These are phyloP conservation scores for Oncorhynchus gorbuscha DNA, from an alignment of 2,113 vertebrate genomes.

Conservation along the genomic window DNA sequence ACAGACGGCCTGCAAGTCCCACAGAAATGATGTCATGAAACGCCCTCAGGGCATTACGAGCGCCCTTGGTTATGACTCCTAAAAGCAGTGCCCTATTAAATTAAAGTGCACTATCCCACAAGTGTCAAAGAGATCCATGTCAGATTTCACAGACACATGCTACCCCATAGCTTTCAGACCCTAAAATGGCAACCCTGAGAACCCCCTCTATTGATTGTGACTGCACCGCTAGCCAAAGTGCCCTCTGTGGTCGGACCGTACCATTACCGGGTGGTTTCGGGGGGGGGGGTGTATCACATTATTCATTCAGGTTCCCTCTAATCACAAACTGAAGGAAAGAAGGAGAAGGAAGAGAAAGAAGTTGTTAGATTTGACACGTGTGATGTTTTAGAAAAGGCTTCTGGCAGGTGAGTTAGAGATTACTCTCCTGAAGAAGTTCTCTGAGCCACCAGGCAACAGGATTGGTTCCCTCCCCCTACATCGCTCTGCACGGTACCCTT, in stretches of 20 bases:
- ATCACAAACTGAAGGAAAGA: background rate
- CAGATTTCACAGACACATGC: too few species aligned
- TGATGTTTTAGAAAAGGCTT: background rate
- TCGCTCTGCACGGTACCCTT: background rate
- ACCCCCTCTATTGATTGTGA: background rate
- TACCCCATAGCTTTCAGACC: background rate
- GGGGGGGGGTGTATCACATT: background rate
- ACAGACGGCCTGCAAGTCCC: constrained; percentile 5
- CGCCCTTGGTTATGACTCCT: constrained; percentile 29
- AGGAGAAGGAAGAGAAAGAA: background rate
- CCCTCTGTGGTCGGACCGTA: background rate
- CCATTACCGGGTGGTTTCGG: background rate
- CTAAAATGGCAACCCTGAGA: background rate
- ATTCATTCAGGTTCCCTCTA: background rate
- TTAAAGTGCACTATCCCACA: constrained; percentile 17
- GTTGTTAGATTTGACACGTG: background rate
- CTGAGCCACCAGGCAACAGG: background rate
- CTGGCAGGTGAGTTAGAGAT: background rate
- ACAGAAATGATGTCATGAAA: constrained; percentile 31
- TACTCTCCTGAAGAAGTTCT: background rate
- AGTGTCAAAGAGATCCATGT: constrained; percentile 3
- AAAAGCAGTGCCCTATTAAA: constrained; percentile 40
- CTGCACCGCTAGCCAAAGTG: background rate
- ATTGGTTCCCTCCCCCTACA: background rate
- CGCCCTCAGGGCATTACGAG: constrained; percentile 17